phyloP scores from a whole-genome alignment of 2,113 vertebrate species.

The Turnix velox region DNA sequence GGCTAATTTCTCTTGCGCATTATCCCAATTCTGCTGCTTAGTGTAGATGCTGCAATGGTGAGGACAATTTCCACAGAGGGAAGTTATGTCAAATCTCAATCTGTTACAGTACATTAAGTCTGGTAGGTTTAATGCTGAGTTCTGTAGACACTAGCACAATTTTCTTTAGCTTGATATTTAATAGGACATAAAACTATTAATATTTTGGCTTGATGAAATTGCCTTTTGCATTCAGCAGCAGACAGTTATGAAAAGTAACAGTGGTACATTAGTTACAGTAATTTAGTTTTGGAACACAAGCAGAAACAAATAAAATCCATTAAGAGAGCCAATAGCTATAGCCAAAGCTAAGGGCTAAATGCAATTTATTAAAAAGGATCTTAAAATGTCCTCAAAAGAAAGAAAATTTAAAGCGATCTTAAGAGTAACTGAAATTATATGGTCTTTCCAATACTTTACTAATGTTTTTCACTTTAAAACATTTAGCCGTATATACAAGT shows the following conservation, averaged over 20 bases:
- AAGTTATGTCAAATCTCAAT: conserved; percentile 41
- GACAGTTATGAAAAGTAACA: conserved; percentile 50
- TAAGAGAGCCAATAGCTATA: conserved; percentile 51
- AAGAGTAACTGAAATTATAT: background rate
- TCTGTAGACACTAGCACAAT: conserved; percentile 24
- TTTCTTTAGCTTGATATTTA: conserved; percentile 46
- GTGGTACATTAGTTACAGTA: conserved; percentile 60
- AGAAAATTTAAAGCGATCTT: conserved; percentile 16
- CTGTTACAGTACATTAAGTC: conserved; percentile 48
- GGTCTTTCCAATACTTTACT: background rate
- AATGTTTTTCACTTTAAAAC: background rate
- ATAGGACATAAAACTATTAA: conserved; percentile 60
- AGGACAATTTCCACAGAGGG: background rate
- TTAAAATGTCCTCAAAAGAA: conserved; percentile 39
- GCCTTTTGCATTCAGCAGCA: conserved; percentile 51
- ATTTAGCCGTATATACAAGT: background rate
- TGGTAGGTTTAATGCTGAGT: conserved; percentile 19
- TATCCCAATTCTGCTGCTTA: background rate
- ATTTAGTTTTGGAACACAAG: conserved; percentile 60
- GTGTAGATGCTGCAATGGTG: background rate
- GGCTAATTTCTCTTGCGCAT: background rate
- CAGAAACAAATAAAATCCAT: conserved; percentile 66
- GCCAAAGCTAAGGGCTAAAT: conserved; percentile 47
- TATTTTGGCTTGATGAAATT: conserved; percentile 68
- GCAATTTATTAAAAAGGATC: conserved; percentile 34